These are phyloP conservation scores for Anisognathus igniventris DNA, from an alignment of 2,797 vertebrate genomes.

Conservation along the genomic window DNA sequence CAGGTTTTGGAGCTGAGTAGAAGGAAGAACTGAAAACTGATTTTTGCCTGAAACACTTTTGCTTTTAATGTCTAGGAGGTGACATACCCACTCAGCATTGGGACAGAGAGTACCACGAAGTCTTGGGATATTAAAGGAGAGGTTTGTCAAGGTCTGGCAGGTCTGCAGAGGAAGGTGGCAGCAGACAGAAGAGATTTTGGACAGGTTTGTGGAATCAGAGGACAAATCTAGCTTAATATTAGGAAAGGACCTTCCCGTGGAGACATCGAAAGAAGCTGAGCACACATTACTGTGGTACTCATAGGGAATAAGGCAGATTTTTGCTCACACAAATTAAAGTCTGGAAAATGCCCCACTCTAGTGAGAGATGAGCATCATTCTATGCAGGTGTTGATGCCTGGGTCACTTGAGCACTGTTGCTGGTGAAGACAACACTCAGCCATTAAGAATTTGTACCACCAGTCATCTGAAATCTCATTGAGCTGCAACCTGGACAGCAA, in stretches of 20 bases:
- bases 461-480: background rate
- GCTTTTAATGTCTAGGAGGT: background rate
- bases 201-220: background rate
- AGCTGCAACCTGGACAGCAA: background rate
- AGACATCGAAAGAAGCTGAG: background rate
- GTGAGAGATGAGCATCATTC: background rate
- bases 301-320: background rate
- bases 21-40: background rate
- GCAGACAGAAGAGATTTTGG: background rate
- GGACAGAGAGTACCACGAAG: background rate
- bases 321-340: background rate
- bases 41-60: background rate
- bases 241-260: background rate
- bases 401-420: background rate
- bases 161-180: background rate
- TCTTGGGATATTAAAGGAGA: background rate
- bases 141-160: background rate
- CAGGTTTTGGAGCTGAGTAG: background rate
- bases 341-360: background rate
- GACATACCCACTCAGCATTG: background rate
- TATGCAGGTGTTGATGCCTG: fast-evolving
- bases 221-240: background rate
- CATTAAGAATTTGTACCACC: background rate
- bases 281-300: fast-evolving
- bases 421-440: background rate